phyloP scores from a whole-genome alignment of 2,113 vertebrate species.

The Microcebus ravelobensis region DNA sequence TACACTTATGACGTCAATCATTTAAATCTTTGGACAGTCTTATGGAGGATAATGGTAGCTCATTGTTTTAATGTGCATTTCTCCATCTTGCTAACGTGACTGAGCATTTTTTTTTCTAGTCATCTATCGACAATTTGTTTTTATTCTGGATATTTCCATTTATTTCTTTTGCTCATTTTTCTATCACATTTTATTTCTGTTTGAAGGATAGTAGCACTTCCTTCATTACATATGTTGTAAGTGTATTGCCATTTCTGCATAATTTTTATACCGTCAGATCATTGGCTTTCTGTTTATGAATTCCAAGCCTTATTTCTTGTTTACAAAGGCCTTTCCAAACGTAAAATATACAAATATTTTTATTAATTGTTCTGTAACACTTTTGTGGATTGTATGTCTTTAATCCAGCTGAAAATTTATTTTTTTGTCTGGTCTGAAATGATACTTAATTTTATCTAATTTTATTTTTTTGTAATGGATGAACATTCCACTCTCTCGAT shows the following conservation, averaged over 20 bases:
- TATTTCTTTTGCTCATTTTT: conserved; percentile 8
- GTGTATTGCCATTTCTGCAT: neutral
- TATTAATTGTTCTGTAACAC: neutral
- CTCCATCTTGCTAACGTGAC: neutral
- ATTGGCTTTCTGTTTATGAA: neutral
- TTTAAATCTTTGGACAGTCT: neutral
- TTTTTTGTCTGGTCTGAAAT: conserved; percentile 41
- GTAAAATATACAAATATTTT: neutral
- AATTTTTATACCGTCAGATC: neutral
- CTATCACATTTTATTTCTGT: neutral
- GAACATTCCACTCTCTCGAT: neutral
- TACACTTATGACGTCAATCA: neutral
- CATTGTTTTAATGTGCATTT: neutral
- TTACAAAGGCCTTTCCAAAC: neutral
- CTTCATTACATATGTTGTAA: neutral
- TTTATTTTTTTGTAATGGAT: neutral
- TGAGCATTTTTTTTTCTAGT: neutral
- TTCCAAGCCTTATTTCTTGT: neutral
- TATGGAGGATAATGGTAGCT: neutral
- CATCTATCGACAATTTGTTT: neutral
- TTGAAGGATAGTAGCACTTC: neutral
- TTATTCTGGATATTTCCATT: neutral
- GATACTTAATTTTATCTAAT: neutral
- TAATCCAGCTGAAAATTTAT: neutral
- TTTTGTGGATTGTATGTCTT: neutral